Conservation (phyloP, 2,888 invertebrate genomes). For the Cenopis cana region DNA sequence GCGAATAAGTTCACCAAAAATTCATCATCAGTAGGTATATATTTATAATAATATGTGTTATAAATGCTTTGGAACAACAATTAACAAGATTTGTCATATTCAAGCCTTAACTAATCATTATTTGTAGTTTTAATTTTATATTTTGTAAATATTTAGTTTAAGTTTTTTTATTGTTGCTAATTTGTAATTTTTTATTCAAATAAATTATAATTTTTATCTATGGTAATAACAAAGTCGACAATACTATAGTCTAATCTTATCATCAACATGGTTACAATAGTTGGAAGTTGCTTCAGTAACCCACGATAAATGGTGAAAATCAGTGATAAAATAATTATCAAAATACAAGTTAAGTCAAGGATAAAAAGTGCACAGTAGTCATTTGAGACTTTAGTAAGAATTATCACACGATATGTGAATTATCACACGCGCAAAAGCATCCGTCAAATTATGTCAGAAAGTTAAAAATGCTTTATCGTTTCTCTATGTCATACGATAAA, state of each 20-base stretch:
- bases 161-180: too few species aligned
- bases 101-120: conserved; percentile 35
- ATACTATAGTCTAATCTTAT: conserved; percentile 35
- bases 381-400: neutral
- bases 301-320: neutral
- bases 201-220: too few species aligned
- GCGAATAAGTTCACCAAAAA: conserved; percentile 16
- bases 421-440: neutral
- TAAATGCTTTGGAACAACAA: conserved; percentile 72
- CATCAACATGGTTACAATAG: neutral
- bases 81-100: conserved; percentile 43
- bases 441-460: neutral
- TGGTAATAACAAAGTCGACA: conserved; percentile 30
- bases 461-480: neutral
- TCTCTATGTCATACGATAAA: neutral
- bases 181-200: too few species aligned
- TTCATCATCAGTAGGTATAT: conserved; percentile 42
- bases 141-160: too few species aligned
- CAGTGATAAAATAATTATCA: conserved; percentile 1
- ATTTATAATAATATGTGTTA: conserved; percentile 47
- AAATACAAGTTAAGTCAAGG: neutral
- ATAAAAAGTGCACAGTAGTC: neutral
- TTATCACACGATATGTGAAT: neutral
- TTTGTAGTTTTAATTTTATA: too few species aligned
- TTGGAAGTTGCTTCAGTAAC: neutral